phyloP scores from a whole-genome alignment of 2,797 vertebrate species.

The Sebastiscus tertius region DNA sequence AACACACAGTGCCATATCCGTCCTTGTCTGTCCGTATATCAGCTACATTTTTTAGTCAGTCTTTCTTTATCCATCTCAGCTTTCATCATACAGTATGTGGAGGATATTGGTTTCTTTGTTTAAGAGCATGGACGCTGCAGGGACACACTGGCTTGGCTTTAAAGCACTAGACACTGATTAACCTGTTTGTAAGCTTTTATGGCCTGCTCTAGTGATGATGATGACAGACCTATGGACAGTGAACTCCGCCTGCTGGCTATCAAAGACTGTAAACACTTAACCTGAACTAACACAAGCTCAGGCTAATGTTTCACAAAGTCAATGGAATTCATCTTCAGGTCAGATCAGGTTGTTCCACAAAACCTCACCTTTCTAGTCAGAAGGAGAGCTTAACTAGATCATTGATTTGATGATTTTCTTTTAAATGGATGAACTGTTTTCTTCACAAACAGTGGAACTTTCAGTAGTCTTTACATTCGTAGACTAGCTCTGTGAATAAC shows the following conservation, averaged over 20 bases:
- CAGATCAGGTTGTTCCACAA: slow-evolving; percentile 33
- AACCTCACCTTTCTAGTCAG: neutral
- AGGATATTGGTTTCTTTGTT: slow-evolving; percentile 35
- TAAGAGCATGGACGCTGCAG: slow-evolving; percentile 26
- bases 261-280: slow-evolving; percentile 70
- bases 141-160: slow-evolving; percentile 47
- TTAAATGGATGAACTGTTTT: neutral
- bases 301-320: slow-evolving; percentile 67
- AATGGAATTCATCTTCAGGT: slow-evolving; percentile 36
- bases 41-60: slow-evolving; percentile 17
- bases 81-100: neutral
- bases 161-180: slow-evolving; percentile 69
- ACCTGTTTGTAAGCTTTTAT: slow-evolving; percentile 67
- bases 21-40: slow-evolving; percentile 14
- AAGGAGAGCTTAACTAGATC: neutral
- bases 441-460: neutral
- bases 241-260: slow-evolving; percentile 56
- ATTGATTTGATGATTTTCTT: slow-evolving; percentile 9
- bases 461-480: neutral
- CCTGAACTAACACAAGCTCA: slow-evolving; percentile 59
- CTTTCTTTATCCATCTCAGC: neutral
- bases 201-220: slow-evolving; percentile 48
- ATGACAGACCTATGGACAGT: slow-evolving; percentile 56
- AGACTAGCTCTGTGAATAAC: neutral
- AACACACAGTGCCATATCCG: neutral